These are phyloP conservation scores for Chorisops tibialis DNA, from an alignment of 2,888 invertebrate species.

Conservation along the genomic window DNA sequence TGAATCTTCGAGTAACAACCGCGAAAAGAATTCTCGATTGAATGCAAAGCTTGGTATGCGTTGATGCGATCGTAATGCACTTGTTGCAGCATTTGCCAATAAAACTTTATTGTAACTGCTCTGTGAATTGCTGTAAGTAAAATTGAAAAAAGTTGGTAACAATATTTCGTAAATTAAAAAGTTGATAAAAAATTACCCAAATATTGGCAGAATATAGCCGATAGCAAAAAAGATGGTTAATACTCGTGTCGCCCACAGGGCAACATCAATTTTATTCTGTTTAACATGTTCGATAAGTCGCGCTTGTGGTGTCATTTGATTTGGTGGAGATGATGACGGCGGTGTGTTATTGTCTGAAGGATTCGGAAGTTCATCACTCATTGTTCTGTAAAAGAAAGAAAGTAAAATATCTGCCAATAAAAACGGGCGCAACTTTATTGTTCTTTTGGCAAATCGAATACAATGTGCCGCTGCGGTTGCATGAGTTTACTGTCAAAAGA, in stretches of 20 bases:
- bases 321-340: conserved; percentile 22
- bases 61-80: conserved; percentile 92
- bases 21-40: conserved; percentile 76
- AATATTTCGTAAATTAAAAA: conserved; percentile 35
- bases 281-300: conserved; percentile 67
- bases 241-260: conserved; percentile 81
- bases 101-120: conserved; percentile 89
- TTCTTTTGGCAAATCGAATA: too few species aligned
- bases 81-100: conserved; percentile 90
- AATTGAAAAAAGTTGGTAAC: conserved; percentile 17
- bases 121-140: conserved; percentile 62
- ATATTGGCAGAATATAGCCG: conserved; percentile 81
- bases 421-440: too few species aligned
- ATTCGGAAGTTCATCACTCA: conserved; percentile 27
- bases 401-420: too few species aligned
- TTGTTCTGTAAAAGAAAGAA: neutral
- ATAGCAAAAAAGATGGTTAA: conserved; percentile 79
- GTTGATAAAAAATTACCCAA: conserved; percentile 67
- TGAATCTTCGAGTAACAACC: conserved; percentile 83
- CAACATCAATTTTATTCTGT: conserved; percentile 81
- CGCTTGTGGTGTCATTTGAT: conserved; percentile 34
- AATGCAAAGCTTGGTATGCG: conserved; percentile 81
- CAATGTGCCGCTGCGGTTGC: too few species aligned
- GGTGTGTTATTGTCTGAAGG: neutral
- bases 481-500: too few species aligned